A percentile compares a stretch with the other conserved stretches of the same genome.
Conservation (phyloP, 2,797 vertebrate species). For the Myoxocephalus aenaeus region DNA sequence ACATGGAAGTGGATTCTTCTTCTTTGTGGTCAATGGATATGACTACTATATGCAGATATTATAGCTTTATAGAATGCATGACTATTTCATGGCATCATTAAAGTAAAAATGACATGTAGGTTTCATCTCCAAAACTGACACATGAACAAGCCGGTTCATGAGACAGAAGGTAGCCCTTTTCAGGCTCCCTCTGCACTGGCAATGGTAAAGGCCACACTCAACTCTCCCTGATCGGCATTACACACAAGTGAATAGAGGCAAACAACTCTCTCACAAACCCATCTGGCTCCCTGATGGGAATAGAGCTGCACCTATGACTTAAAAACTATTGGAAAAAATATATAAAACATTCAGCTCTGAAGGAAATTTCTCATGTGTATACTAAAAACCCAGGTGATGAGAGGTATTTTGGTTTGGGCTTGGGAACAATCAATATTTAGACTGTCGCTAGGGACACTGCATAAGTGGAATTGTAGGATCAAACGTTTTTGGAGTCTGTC, state of each 20-base stretch:
- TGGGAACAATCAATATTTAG: not conserved
- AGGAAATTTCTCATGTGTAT: not conserved
- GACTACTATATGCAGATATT: not conserved
- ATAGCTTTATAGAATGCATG: not conserved
- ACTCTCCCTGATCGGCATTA: not conserved
- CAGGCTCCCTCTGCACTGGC: not conserved
- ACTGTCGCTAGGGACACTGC: not conserved
- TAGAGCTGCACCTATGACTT: not conserved
- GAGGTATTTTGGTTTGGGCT: not conserved
- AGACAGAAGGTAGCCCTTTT: not conserved
- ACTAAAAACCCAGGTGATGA: not conserved
- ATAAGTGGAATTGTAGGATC: not conserved
- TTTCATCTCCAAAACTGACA: not conserved
- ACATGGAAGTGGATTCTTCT: not conserved
- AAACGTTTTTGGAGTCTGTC: not conserved
- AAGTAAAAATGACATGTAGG: not conserved
- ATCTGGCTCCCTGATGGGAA: not conserved
- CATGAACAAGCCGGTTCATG: not conserved
- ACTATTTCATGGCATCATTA: conserved; percentile 6
- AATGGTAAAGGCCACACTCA: not conserved
- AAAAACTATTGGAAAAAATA: not conserved
- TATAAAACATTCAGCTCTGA: not conserved
- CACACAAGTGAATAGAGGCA: not conserved
- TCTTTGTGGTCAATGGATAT: not conserved
- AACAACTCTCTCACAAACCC: not conserved